Evolutionary conservation across 2,113 vertebrate genomes (phyloP), one percentile per base, ranked within the genome.

Genomic region (Dicaeum eximium): DNA sequence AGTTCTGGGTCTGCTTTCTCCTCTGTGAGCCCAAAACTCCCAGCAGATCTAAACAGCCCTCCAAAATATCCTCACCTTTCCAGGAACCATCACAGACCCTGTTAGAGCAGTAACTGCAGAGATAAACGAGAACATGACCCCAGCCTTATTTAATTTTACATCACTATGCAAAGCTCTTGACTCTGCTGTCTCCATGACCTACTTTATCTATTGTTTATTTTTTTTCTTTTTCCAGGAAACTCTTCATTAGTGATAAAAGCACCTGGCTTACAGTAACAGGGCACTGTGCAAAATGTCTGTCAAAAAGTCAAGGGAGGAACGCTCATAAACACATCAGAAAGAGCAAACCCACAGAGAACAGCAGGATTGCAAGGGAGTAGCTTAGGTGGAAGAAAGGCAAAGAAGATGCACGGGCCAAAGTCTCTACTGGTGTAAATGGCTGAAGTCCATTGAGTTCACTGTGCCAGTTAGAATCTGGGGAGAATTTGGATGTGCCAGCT

Each of bases 231-330:
- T 93, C 97, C 97, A 97, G 97, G 97, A 98, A 98, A 91, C 73
- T 53, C 92, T 97, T 98, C 97, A 97, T 98, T 98, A 97, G 88
- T 84, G 86, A 88, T 97, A 96, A 97, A 97, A 98, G 97, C 97
- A 98, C 97, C 97, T 97, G 92, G 92, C 85, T 98, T 98, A 97
- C 98, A 92, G 98, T 95, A 98, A 98, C 35, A 96, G 72, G 69
- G 71, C 78, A 80, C 95, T 95, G 93, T 82, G 94, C 91, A 97
- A 95, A 96, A 50, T 53, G 88, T 82, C 95, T 96, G 95, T 95
- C 95, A 75, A 14, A 37, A 87, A 92, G 45, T 37, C 13, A 23
- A 30, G 58, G 70, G 93, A 97, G 93, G 87, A 94, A 53, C 83
- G 74, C 90, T 95, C 91, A 97, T 92, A 97, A 97, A 97, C 94